A percentile compares a stretch with the other conserved stretches of the same genome.
phyloP scores from a whole-genome alignment of 23 tunicate genomes.

The Ascidia mentula region DNA sequence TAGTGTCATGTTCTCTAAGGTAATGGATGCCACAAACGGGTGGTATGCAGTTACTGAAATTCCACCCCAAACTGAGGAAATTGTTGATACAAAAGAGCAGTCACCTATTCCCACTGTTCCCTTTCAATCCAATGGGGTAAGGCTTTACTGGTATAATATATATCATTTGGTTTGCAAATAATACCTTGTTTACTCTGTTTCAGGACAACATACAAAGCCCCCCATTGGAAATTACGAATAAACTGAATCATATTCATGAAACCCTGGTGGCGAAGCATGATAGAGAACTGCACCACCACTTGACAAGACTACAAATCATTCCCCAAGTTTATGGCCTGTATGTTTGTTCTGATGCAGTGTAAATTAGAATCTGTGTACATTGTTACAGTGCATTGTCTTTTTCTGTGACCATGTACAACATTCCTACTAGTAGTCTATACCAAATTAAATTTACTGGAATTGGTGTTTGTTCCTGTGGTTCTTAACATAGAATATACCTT shows the following conservation, averaged over 20 bases:
- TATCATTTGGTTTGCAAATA: too few species aligned
- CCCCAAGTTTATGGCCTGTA: conserved; percentile 98
- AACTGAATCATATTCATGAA: conserved; percentile 63
- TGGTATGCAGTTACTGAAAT: conserved; percentile 69
- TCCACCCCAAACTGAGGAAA: neutral
- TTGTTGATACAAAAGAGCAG: neutral
- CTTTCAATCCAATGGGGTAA: conserved; percentile 32
- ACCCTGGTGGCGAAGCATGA: conserved; percentile 61
- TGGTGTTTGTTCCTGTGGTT: too few species aligned
- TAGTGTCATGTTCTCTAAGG: conserved; percentile 65
- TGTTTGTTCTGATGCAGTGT: neutral
- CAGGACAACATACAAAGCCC: conserved; percentile 26
- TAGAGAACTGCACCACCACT: conserved; percentile 61
- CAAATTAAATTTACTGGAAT: too few species aligned
- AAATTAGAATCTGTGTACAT: too few species aligned
- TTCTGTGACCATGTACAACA: too few species aligned
- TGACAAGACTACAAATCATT: conserved; percentile 76
- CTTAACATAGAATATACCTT: too few species aligned
- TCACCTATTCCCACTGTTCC: conserved; percentile 35
- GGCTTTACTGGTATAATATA: neutral
- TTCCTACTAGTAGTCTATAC: too few species aligned
- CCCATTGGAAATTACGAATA: conserved; percentile 73
- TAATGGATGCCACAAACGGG: conserved; percentile 72
- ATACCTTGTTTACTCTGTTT: neutral
- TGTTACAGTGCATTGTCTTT: too few species aligned